These are phyloP conservation scores for Zaprionus lineosus DNA, from an alignment of 2,888 invertebrate species.

Conservation along the genomic window DNA sequence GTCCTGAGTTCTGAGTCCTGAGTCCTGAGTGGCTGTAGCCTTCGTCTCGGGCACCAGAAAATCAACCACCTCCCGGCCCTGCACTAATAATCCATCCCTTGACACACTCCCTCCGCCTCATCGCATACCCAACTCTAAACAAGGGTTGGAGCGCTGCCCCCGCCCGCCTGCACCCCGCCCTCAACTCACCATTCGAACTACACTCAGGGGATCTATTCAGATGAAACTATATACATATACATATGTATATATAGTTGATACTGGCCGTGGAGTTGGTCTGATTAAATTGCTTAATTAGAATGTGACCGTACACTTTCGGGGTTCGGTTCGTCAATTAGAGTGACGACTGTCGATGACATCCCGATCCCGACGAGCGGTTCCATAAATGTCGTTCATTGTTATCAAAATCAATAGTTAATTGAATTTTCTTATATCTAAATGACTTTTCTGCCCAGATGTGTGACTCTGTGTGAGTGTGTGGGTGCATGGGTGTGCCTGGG, in stretches of 20 bases:
- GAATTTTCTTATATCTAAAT: slow-evolving; percentile 61
- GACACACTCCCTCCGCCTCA: no score
- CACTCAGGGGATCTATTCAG: no score
- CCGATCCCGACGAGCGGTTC: slow-evolving; percentile 13
- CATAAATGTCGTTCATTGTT: slow-evolving; percentile 44
- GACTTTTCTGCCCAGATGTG: no score
- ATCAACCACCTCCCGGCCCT: slow-evolving; percentile 33
- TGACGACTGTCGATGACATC: neutral
- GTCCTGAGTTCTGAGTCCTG: no score
- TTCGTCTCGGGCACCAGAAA: slow-evolving; percentile 22
- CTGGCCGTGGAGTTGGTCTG: slow-evolving; percentile 35
- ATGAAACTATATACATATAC: neutral
- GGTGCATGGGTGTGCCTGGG: no score
- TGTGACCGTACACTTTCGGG: slow-evolving; percentile 12
- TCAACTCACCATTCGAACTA: no score
- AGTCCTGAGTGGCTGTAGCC: slow-evolving; percentile 60
- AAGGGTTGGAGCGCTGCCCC: no score
- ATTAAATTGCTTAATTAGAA: slow-evolving; percentile 65
- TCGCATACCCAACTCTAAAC: no score
- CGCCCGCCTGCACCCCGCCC: neutral
- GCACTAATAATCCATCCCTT: no score
- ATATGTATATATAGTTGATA: slow-evolving; percentile 10
- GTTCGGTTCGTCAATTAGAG: slow-evolving; percentile 3
- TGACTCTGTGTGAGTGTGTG: no score
- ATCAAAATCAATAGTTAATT: slow-evolving; percentile 67